Evolutionary conservation across 2,888 invertebrate genomes (phyloP), one percentile per base, ranked within the genome.

Genomic region (Hipparchia sbordonii): DNA sequence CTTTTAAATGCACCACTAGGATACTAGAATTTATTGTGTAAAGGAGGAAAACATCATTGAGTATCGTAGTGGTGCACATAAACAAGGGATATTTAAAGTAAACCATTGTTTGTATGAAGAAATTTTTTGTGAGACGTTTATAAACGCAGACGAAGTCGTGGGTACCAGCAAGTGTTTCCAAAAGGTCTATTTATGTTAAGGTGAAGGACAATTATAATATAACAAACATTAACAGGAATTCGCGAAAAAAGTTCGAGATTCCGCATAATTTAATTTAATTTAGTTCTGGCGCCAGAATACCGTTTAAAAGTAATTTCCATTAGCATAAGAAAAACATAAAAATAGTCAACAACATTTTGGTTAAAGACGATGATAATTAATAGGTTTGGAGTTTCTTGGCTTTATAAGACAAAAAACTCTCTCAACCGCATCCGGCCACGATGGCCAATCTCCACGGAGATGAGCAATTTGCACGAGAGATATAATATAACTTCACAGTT

Each of bases 261-360:
- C 52, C 61, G n/a, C 8, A 57, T 61, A 69, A 69, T 69, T 39
- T 51, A 69, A 69, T 61, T 69, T 61, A 61, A 69, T 69, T 61
- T 52, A 52, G 61, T 45, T 61, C 69, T 69, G 69, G 69, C 69
- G 69, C 69, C 69, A 69, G 69, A 69, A 69, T 69, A 69, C 69
- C 69, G 69, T 69, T 69, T 69, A 69, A 52, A 61, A 61, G 67
- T 54, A 61, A 69, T 69, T 61, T 60, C 45, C 61, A 69, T 69
- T 69, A 69, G 69, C 69, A 69, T 69, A 52, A 61, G 52, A 13
- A 60, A 61, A 61, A 61, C 61, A 69, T 69, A 69, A 69, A 69
- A 69, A 69, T 61, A 61, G 69, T 69, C 52, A 69, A 61, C 52
- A 69, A 13, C n/a, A 45, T 69, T 69, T 61, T 52, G 33, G 39